Evolutionary conservation across 2,888 invertebrate genomes (phyloP), one percentile per base, ranked within the genome.

Genomic region (Parnassius mnemosyne): DNA sequence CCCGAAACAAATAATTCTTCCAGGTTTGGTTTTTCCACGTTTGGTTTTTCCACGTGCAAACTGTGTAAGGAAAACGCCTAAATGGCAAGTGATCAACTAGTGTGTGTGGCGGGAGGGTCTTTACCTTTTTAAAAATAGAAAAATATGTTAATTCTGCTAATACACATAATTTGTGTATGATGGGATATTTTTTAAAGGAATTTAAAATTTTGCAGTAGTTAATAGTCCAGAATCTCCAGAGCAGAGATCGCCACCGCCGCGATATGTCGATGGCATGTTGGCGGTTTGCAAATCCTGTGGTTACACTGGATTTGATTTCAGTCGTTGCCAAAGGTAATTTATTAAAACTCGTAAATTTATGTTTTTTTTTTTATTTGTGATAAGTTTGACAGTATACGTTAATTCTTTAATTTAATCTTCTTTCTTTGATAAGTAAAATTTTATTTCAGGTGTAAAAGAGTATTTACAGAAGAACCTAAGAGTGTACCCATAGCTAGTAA

Each of bases 241-340:
- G n/a, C 85, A 89, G 53, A 93, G 94, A 3, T 93, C 94, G 65
- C 92, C 93, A 3, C 92, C 93, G 43, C 93, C 95, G 5, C 94
- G 94, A 70, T 92, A 92, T 67, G 92, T 95, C 43, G 93, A 94
- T 47, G 96, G 96, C 57, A 94, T 94, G 89, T 85, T 95, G 69
- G 96, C 96, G 9, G 93, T 97, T 1, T 97, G 97, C 83, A 93
- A 94, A 67, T 92, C 93, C 68, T 97, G 97, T 81, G 97, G 97
- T 16, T 94, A 95, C 76, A 93, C 94, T 53, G 96, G 96, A 58
- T 92, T 93, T 72, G 95, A 97, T 82, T 96, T 97, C 80, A 95
- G 94, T 71, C 94, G 93, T 66, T 97, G 97, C 85, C 94, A 95
- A 83, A 87, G 94, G 94, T 91, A 76, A 34, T 46, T 57, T 9